These are phyloP conservation scores for Gyrodactylus bullatarudis DNA, from an alignment of 1,140 invertebrate genomes.

Conservation along the genomic window DNA sequence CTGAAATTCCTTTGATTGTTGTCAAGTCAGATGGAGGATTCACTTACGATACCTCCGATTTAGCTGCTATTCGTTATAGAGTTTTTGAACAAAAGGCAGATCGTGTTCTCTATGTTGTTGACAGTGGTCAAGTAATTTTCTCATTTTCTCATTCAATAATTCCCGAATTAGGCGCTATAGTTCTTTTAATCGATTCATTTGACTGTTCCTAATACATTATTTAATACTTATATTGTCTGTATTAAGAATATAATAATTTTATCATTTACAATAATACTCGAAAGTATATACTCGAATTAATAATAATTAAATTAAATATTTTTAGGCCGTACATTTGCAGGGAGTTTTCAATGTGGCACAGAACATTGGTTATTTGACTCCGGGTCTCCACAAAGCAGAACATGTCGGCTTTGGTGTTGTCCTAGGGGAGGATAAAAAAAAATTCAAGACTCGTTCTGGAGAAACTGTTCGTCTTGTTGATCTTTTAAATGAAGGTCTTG, in stretches of 20 bases:
- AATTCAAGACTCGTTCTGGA: slow-evolving; percentile 89
- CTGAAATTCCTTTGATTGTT: slow-evolving; percentile 46
- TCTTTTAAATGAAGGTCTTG: slow-evolving; percentile 68
- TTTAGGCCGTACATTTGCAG: slow-evolving; percentile 36
- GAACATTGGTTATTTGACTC: slow-evolving; percentile 32
- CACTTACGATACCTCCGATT: slow-evolving; percentile 92
- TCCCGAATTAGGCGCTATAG: too few species aligned
- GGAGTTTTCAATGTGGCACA: slow-evolving; percentile 24
- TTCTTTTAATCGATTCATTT: too few species aligned
- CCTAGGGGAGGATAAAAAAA: slow-evolving; percentile 74
- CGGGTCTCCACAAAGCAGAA: slow-evolving; percentile 28
- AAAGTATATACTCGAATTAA: neutral
- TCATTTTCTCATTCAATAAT: neutral
- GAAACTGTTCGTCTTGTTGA: slow-evolving; percentile 61
- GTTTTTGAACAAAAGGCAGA: slow-evolving; percentile 46
- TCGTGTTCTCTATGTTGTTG: slow-evolving; percentile 74
- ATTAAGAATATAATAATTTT: too few species aligned
- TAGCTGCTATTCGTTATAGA: slow-evolving; percentile 57
- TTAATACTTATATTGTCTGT: too few species aligned
- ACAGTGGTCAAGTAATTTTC: slow-evolving; percentile 42
- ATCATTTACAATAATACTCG: neutral
- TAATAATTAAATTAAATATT: slow-evolving; percentile 9
- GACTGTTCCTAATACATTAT: too few species aligned
- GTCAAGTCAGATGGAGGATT: slow-evolving; percentile 91
- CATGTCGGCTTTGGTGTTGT: slow-evolving; percentile 86